Base-by-base conservation (phyloP, 1,140 invertebrate species). In the Bradynema listronoti region DNA sequence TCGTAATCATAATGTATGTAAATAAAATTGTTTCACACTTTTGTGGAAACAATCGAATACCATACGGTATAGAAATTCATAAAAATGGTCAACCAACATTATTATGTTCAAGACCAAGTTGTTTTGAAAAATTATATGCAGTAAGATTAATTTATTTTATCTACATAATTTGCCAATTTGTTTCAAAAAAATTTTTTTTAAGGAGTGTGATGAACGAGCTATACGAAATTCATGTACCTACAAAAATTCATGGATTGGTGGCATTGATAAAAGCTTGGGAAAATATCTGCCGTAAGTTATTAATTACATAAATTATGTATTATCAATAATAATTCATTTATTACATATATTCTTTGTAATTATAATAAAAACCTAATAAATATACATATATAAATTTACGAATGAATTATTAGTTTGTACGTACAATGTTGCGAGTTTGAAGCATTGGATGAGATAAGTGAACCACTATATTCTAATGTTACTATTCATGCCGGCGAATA, bases 381-480 rank as follows among this genome's bases (percentile, higher is more conserved):
- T 39, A 39, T 39, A 39, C 19, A 39, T 11, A 39, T 19, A 47
- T 24, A 47, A 24, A 47, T 47, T 47, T 47, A 39, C 36, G 36
- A 39, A 11, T 39, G 36, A 11, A 39, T 39, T 39, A 39, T 61
- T 32, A 62, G 69, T 27, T 43, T 73, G 22, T 73, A 74, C 52
- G 52, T 71, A 6, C 68, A 71, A 65, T 74, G 72, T 45, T 74
- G 72, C 52, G 74, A 74, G 57, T 77, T 68, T 34, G 74, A 77
- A 29, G 34, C 56, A 7, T 50, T 74, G n/a, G 29, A 47, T 14
- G 45, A 39, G 11, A 36, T 72, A 14, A 69, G 68, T 22, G 70
- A 75, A 27, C 49, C 62, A 16, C 34, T 72, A 22, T 72, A 75
- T 51, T 55, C 60, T n/a, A 63, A 70, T 46, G 58, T 73, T 3